phyloP scores from a whole-genome alignment of 2,888 invertebrate genomes.

The Pseudococcus viburni region DNA sequence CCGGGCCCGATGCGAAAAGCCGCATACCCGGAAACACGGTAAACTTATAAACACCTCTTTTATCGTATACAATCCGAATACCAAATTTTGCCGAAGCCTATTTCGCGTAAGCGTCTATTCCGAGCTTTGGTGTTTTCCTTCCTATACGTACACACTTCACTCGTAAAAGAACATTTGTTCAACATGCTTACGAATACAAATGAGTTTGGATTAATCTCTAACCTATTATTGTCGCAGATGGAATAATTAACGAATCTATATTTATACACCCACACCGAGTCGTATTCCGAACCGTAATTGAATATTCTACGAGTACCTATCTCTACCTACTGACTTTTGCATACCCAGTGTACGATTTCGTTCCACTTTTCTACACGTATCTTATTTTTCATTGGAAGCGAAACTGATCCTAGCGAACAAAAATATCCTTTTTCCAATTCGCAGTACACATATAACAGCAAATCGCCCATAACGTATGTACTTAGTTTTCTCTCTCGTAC shows the following conservation, averaged over 20 bases:
- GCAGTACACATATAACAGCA: no score
- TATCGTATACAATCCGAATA: conserved; percentile 43
- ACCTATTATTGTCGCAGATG: conserved; percentile 30
- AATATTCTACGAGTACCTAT: neutral
- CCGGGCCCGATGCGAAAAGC: neutral
- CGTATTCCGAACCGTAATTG: neutral
- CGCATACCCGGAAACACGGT: conserved; percentile 33
- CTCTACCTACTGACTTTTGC: no score
- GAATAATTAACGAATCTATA: conserved; percentile 35
- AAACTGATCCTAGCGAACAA: no score
- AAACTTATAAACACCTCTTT: conserved; percentile 51
- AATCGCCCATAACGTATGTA: no score
- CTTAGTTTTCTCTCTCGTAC: neutral
- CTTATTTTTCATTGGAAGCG: no score
- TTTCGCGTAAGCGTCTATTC: neutral
- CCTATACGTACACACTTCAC: neutral
- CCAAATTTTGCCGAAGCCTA: conserved; percentile 16
- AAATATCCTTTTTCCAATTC: no score
- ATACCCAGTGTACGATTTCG: no score
- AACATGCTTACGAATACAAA: conserved; percentile 10
- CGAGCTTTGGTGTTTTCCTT: neutral
- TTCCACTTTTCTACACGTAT: no score
- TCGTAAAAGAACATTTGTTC: neutral
- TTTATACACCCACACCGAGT: neutral
- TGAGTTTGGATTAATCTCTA: conserved; percentile 30